A percentile compares a stretch with the other conserved stretches of the same genome.
Conservation (phyloP, 2,797 vertebrate species). For the Chrysocyon brachyurus region DNA sequence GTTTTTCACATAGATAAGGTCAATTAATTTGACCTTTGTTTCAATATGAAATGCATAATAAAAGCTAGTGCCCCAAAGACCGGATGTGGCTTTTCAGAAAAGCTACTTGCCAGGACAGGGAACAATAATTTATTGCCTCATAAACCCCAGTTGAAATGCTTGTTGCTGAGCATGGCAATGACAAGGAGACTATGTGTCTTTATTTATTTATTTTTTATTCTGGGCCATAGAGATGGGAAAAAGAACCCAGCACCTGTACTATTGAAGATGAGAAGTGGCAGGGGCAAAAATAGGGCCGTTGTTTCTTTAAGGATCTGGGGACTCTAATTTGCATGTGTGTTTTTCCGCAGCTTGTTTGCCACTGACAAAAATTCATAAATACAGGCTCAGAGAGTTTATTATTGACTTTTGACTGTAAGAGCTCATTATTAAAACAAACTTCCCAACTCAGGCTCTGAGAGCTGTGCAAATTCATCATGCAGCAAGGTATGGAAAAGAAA, state of each 20-base stretch:
- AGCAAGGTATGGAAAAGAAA: neutral
- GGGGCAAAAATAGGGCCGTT: neutral
- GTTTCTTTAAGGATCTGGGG: slow-evolving; percentile 23
- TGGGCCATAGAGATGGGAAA: neutral
- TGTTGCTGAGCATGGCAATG: slow-evolving; percentile 63
- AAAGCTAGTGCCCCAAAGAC: slow-evolving; percentile 81
- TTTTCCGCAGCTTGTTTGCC: neutral
- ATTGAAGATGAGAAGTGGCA: slow-evolving; percentile 46
- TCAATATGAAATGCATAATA: slow-evolving; percentile 86
- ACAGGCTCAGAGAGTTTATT: neutral
- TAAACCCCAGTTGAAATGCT: slow-evolving; percentile 75
- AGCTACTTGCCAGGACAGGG: slow-evolving; percentile 73
- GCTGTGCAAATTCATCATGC: accelerated
- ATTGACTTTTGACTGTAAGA: neutral
- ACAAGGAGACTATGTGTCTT: slow-evolving; percentile 57
- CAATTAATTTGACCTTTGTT: slow-evolving; percentile 86
- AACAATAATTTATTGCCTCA: slow-evolving; percentile 85
- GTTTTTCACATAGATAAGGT: slow-evolving; percentile 81
- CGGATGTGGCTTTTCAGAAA: slow-evolving; percentile 83
- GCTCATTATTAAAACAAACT: neutral
- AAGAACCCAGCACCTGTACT: slow-evolving; percentile 66
- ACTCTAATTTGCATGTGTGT: neutral
- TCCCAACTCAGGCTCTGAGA: neutral
- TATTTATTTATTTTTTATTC: slow-evolving; percentile 73
- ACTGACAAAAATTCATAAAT: neutral